Evolutionary conservation across 2,888 invertebrate species (phyloP).

Genomic region (Xanthia togata): DNA sequence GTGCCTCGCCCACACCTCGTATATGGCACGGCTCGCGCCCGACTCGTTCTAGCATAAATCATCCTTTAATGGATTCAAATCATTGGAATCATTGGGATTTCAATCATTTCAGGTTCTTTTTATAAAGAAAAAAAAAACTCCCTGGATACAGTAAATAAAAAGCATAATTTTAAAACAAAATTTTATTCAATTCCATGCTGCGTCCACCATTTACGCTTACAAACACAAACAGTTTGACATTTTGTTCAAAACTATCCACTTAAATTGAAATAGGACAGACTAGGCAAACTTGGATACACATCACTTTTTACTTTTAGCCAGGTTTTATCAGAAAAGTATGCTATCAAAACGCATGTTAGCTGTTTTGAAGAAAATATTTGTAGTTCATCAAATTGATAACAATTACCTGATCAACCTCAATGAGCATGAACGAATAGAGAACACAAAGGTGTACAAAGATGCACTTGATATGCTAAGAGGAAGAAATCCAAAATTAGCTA

Average conservation of each 20-base stretch:
- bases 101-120: background rate
- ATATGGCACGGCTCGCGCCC: background rate
- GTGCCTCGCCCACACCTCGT: too few relatives aligned
- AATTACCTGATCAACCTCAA: background rate
- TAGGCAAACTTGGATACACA: conserved; percentile 24
- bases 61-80: background rate
- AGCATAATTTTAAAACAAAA: conserved; percentile 72
- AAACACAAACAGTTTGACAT: conserved; percentile 65
- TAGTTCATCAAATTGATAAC: background rate
- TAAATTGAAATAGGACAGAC: conserved; percentile 30
- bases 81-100: too few relatives aligned
- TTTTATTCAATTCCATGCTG: conserved; percentile 83
- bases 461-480: background rate
- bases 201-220: conserved; percentile 80
- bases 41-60: background rate
- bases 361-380: background rate
- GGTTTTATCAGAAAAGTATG: background rate
- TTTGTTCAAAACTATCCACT: conserved; percentile 69
- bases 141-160: conserved; percentile 55
- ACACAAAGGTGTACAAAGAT: too few relatives aligned
- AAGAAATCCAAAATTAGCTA: background rate
- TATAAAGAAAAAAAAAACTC: background rate
- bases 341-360: background rate
- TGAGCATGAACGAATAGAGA: background rate
- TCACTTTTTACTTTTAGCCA: background rate